Base-by-base conservation (phyloP, 2,113 vertebrate species). In the Platichthys flesus region DNA sequence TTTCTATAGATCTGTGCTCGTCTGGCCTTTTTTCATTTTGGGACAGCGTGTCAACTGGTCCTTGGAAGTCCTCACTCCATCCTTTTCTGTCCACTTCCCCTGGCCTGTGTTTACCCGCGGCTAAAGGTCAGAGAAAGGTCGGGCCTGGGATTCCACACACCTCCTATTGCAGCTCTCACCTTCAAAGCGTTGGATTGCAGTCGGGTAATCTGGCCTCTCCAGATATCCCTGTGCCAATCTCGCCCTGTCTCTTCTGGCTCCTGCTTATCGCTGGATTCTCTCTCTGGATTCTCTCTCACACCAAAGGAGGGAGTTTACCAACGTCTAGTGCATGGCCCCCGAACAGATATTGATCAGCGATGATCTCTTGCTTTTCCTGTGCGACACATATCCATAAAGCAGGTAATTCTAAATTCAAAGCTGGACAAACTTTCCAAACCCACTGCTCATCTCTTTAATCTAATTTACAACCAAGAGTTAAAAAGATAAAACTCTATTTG, bases 41-140 rank as follows among this genome's bases (percentile, higher is more conserved):
- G 67, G 74, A 73, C 49, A 14, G 66, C 31, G 31, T 69, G 64
- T 71, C 74, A 74, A 72, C 51, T 52, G 51, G 28, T 57, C 35
- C 57, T 65, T 16, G 35, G 35, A 61, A 70, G 24, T 62, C 55
- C 14, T 65, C 54, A 37, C 58, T 67, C 13, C 55, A 5, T 64
- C 59, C 58, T 66, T 59, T 69, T 60, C 52, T 71, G 14, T 60
- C 21, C 47, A 26, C 51, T 49, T 78, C 51, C 61, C 61, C 42
- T 58, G 35, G 51, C 42, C 57, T 65, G 61, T 67, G 61, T 68
- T 77, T 63, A 67, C 20, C 16, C 40, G 26, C 67, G 71, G 65
- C 60, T 84, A 67, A 52, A 81, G 76, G 76, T 86, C 67, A 79
- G 28, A 12, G 13, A 75, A 82, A 71, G 81, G 80, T 81, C 62